Conservation (phyloP, 2,888 invertebrate species). For the Rhabditoides inermis region DNA sequence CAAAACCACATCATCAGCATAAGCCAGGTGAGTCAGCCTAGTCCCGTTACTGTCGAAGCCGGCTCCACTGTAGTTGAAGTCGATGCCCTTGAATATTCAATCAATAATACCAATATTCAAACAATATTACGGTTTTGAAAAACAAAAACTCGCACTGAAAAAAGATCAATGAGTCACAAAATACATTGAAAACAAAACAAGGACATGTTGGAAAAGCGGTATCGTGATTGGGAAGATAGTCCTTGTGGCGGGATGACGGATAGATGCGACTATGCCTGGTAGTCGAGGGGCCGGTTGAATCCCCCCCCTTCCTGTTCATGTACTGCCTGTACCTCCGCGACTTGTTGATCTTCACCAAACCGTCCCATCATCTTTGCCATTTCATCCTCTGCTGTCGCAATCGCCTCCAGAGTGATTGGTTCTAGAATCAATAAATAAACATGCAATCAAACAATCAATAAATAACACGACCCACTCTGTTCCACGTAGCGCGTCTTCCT, state of each 20-base stretch:
- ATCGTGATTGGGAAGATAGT: too few relatives aligned
- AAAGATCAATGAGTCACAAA: slow-evolving; percentile 1
- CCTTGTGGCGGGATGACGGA: too few relatives aligned
- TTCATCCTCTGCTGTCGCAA: slow-evolving; percentile 33
- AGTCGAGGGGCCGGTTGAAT: slow-evolving; percentile 88
- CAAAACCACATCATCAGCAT: too few relatives aligned
- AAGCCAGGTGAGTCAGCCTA: too few relatives aligned
- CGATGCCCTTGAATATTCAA: too few relatives aligned
- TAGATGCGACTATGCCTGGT: slow-evolving; percentile 32
- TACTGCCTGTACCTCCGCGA: slow-evolving; percentile 95
- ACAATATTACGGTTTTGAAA: neutral
- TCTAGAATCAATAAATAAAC: too few relatives aligned
- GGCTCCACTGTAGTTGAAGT: too few relatives aligned
- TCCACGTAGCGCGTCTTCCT: neutral
- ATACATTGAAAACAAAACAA: slow-evolving; percentile 1
- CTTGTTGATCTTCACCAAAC: slow-evolving; percentile 87
- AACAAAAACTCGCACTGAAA: neutral
- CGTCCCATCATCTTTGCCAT: slow-evolving; percentile 72
- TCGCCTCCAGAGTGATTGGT: slow-evolving; percentile 11
- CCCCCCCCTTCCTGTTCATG: slow-evolving; percentile 98
- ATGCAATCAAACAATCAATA: too few relatives aligned
- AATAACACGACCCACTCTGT: neutral
- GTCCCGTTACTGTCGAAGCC: too few relatives aligned
- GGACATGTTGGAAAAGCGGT: too few relatives aligned
- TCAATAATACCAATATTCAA: too few relatives aligned